Evolutionary conservation across 2,888 invertebrate genomes (phyloP).

Genomic region (Papilio gigon): DNA sequence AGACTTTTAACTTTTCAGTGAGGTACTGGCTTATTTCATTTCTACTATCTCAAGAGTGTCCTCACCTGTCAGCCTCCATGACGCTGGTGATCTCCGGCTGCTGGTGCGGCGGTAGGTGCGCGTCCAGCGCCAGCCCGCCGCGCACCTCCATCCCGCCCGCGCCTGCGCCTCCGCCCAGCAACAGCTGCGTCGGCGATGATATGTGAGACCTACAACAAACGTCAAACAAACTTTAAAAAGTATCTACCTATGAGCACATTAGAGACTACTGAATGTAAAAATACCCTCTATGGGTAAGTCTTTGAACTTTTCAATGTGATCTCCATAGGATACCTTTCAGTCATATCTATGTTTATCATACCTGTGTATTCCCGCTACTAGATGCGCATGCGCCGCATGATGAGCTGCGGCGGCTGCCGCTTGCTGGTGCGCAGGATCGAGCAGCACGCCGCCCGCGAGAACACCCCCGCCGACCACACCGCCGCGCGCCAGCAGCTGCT

Average conservation of each 20-base stretch:
- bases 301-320: no score
- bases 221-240: neutral
- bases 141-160: slow-evolving; percentile 67
- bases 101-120: slow-evolving; percentile 67
- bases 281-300: no score
- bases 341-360: slow-evolving; percentile 28
- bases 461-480: slow-evolving; percentile 77
- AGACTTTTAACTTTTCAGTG: no score
- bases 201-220: slow-evolving; percentile 71
- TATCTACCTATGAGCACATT: neutral
- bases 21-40: no score
- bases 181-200: slow-evolving; percentile 76
- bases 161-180: slow-evolving; percentile 74
- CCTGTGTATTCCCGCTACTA: slow-evolving; percentile 86
- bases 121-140: slow-evolving; percentile 72
- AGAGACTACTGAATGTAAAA: no score
- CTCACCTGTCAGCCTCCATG: slow-evolving; percentile 80
- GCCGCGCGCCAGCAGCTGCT: slow-evolving; percentile 71
- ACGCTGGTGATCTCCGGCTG: slow-evolving; percentile 77
- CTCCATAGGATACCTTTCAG: neutral
- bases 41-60: no score
- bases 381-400: slow-evolving; percentile 85
- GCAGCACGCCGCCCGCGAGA: slow-evolving; percentile 69
- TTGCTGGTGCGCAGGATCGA: slow-evolving; percentile 78
- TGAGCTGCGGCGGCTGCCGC: slow-evolving; percentile 78